Base-by-base conservation (phyloP, 2,113 vertebrate genomes). In the Rattus norvegicus region DNA sequence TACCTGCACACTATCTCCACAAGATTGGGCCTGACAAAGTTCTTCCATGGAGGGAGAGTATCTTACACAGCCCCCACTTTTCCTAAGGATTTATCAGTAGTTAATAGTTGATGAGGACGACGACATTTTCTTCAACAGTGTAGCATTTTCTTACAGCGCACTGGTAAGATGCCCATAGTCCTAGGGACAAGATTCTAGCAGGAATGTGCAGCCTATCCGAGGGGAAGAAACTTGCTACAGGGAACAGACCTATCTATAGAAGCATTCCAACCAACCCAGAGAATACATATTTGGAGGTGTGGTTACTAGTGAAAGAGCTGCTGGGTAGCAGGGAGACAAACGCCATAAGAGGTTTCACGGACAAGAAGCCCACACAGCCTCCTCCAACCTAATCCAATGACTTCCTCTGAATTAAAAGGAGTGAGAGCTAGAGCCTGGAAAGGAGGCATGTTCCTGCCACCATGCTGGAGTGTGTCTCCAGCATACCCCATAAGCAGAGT, bases 381-480 rank as follows among this genome's bases (percentile, higher is more conserved):
- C 79, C 49, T 81, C 52, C 79, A 81, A 56, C 8, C 36, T 54
- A 63, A 79, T 10, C n/a, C 17, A 85, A 43, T 26, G 20, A 91
- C 59, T 87, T 95, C 13, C 56, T 83, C 43, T 63, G 43, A 96
- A 47, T 88, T 77, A 88, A 70, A 93, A 75, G 59, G 36, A 54
- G 22, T 19, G 49, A 88, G 22, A 12, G 13, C 8, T 52, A 9
- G 7, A 93, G 77, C 43, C 70, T 56, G 13, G 4, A 77, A 63
- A 33, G 30, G 33, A 67, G 77, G 54, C 47, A 16, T 14, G 61
- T 65, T 87, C 13, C 49, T 90, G 24, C 33, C 56, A 79, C 24
- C 30, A 17, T 5, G 10, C 83, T n/a, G 20, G 67, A 59, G 17
- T 67, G 92, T 83, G 54, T 54, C 59, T 88, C 36, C 1, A 85